Conservation (phyloP, 2,113 vertebrate genomes). For the Phylloscopus trochiloides region DNA sequence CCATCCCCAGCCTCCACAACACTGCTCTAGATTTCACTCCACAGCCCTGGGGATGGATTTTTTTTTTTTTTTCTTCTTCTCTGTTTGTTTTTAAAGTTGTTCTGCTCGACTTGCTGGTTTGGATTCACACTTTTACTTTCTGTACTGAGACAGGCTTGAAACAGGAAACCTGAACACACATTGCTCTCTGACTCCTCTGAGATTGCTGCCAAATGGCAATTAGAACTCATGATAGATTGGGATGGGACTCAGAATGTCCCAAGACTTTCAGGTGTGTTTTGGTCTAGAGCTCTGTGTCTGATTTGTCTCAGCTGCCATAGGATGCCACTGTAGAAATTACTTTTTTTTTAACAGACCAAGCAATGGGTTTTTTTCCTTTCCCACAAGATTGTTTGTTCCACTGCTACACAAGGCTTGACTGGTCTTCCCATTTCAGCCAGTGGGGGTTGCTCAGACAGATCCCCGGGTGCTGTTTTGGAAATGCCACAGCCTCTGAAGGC, state of each 20-base stretch:
- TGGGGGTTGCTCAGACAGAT: not conserved
- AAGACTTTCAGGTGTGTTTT: not conserved
- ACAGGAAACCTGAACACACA: not conserved
- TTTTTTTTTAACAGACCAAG: accelerated
- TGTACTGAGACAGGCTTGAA: not conserved
- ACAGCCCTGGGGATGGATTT: not conserved
- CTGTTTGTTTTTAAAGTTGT: not conserved
- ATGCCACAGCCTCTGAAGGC: not conserved
- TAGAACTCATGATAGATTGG: not conserved
- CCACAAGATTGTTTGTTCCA: not conserved
- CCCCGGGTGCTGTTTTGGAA: not conserved
- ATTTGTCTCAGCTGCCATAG: not conserved
- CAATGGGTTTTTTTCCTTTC: not conserved
- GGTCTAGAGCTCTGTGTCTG: not conserved
- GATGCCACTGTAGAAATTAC: not conserved
- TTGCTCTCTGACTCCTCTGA: accelerated
- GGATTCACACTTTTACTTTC: not conserved
- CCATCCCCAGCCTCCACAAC: not conserved
- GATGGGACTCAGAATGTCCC: not conserved
- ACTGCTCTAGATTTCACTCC: not conserved
- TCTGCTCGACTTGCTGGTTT: not conserved
- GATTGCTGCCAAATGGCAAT: not conserved
- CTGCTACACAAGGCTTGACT: not conserved
- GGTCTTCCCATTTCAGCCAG: not conserved
- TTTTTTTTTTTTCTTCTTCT: no score